Percentiles rank a stretch among this genome's conserved stretches.
Conservation (phyloP, 2,113 vertebrate genomes). For the Pelecanus crispus region DNA sequence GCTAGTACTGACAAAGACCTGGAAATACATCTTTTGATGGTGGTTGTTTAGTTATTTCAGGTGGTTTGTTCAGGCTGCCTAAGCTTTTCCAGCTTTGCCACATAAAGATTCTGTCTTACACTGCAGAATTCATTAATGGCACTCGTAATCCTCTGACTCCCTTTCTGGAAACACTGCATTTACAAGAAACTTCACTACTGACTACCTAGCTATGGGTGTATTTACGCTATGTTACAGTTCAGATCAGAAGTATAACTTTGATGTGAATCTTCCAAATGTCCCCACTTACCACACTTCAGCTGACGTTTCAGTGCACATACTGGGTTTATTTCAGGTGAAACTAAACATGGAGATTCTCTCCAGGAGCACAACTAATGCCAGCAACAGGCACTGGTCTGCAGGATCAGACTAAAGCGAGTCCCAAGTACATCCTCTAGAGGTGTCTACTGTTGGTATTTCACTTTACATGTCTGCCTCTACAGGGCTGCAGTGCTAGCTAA, state of each 20-base stretch:
- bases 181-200: background rate
- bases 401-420: background rate
- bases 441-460: background rate
- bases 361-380: background rate
- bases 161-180: background rate
- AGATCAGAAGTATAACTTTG: background rate
- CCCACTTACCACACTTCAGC: background rate
- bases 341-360: background rate
- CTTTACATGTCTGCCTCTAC: background rate
- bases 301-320: background rate
- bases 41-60: background rate
- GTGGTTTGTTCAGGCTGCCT: background rate
- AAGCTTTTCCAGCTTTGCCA: background rate
- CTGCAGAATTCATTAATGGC: background rate
- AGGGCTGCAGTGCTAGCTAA: background rate
- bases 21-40: background rate
- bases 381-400: background rate
- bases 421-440: background rate
- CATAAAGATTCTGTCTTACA: background rate
- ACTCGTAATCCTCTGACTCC: background rate
- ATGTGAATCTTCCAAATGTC: background rate
- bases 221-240: background rate
- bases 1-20: background rate
- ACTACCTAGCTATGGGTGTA: background rate
- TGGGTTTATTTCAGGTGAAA: background rate